phyloP scores from a whole-genome alignment of 2,113 vertebrate species.

The Azemiops feae region DNA sequence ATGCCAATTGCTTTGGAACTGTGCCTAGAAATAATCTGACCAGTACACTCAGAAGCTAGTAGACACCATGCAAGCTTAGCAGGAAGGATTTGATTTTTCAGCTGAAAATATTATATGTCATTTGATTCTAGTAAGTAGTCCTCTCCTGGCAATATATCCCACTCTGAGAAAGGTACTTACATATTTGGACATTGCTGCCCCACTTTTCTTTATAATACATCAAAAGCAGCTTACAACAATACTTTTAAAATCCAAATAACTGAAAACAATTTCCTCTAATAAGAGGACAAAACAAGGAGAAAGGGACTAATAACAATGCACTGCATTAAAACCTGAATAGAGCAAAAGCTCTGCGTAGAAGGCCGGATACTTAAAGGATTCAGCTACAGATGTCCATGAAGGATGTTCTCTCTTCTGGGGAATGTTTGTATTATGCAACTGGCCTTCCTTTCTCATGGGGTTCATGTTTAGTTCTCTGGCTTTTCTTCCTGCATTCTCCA shows the following conservation, averaged over 20 bases:
- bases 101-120: background rate
- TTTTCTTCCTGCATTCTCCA: background rate
- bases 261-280: background rate
- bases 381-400: background rate
- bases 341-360: background rate
- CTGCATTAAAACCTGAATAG: background rate
- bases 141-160: background rate
- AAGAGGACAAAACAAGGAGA: background rate
- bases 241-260: background rate
- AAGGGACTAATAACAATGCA: background rate
- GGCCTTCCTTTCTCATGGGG: background rate
- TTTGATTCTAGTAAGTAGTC: fast-evolving
- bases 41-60: background rate
- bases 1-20: conserved; percentile 14
- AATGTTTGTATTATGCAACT: background rate
- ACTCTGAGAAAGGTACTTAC: background rate
- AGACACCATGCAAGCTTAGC: background rate
- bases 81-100: background rate
- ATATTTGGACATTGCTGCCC: background rate
- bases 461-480: background rate
- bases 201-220: conserved; percentile 1
- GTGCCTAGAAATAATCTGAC: conserved; percentile 29
- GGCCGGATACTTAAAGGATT: background rate
- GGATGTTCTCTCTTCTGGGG: background rate
- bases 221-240: background rate